Evolutionary conservation across 2,113 vertebrate genomes (phyloP), one percentile per base, ranked within the genome.

Genomic region (Romanogobio albipinnatus): DNA sequence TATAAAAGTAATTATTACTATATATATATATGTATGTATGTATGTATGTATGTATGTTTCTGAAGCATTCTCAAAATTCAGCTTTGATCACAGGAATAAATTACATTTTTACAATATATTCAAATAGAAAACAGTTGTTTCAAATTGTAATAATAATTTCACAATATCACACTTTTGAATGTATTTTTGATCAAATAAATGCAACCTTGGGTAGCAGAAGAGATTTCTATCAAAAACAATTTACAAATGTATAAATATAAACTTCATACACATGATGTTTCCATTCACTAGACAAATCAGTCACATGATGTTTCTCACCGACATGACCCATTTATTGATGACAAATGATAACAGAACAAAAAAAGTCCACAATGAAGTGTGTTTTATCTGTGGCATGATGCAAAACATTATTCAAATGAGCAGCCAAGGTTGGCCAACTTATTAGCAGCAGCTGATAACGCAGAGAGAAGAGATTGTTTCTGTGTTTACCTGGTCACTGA

Each of bases 401-500:
- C 75, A 86, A 83, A 83, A 62, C 15, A 26, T 78, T 78, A 83
- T 83, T 47, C 45, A 86, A 83, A 86, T 24, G 45, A 76, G n/a
- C 43, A 47, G 51, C 11, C 53, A 59, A 24, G 47, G 26, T 22
- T 64, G n/a, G 36, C 36, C 76, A 24, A n/a, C 36, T 71, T 71
- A n/a, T 3, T 6, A 11, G 19, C 2, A 4, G 4, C 10, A 43
- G 11, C 49, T 56, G 73, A 36, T 70, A 59, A 71, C 36, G 33
- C 29, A 9, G 15, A 73, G 29, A 22, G 13, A 22, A 73, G 8
- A 70, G 11, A 47, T 22, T 13, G 29, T 19, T 8, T 70, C 33
- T 26, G 24, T 70, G 83, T 70, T 83, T 85, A 98, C 98, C 96
- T 99, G 95, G 2, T 99, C 97, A 2, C 97, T 99, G 90, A 99